Evolutionary conservation across 2,888 invertebrate genomes (phyloP).

Genomic region (Yponomeuta malinellus): DNA sequence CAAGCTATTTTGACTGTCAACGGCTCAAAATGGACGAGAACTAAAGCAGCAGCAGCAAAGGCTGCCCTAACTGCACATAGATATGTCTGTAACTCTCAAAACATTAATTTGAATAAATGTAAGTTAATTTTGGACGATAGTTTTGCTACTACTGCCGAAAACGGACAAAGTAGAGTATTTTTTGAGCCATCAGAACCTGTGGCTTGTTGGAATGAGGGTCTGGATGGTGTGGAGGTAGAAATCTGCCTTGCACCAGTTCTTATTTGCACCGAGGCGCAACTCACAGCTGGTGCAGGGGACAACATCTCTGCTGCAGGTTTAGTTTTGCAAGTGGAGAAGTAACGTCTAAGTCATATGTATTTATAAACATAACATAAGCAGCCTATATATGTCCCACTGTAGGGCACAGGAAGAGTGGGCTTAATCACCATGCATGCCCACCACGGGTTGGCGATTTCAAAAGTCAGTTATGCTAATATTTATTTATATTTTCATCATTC

Average conservation of each 20-base stretch:
- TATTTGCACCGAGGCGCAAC: constrained; percentile 86
- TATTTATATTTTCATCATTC: constrained; percentile 19
- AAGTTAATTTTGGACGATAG: constrained; percentile 87
- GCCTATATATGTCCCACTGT: no score
- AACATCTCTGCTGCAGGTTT: constrained; percentile 93
- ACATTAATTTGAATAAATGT: constrained; percentile 64
- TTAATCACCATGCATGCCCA: no score
- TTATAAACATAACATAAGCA: background rate
- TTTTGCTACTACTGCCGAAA: constrained; percentile 82
- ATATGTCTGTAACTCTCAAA: constrained; percentile 84
- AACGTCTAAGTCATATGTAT: constrained; percentile 27
- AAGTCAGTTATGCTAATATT: constrained; percentile 16
- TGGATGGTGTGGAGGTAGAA: constrained; percentile 70
- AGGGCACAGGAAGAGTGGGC: no score
- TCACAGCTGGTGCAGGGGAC: constrained; percentile 92
- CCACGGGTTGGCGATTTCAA: no score
- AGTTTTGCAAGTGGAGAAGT: constrained; percentile 78
- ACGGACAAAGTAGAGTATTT: constrained; percentile 74
- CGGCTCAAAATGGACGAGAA: constrained; percentile 84
- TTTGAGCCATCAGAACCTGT: constrained; percentile 84
- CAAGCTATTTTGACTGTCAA: constrained; percentile 86
- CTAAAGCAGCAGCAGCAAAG: constrained; percentile 87
- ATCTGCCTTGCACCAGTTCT: constrained; percentile 90
- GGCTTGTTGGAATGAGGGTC: constrained; percentile 85
- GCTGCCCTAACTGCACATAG: constrained; percentile 88